A percentile compares a stretch with the other conserved stretches of the same genome.
Evolutionary conservation across 2,113 vertebrate genomes (phyloP).

Genomic region (Ascaphus truei): DNA sequence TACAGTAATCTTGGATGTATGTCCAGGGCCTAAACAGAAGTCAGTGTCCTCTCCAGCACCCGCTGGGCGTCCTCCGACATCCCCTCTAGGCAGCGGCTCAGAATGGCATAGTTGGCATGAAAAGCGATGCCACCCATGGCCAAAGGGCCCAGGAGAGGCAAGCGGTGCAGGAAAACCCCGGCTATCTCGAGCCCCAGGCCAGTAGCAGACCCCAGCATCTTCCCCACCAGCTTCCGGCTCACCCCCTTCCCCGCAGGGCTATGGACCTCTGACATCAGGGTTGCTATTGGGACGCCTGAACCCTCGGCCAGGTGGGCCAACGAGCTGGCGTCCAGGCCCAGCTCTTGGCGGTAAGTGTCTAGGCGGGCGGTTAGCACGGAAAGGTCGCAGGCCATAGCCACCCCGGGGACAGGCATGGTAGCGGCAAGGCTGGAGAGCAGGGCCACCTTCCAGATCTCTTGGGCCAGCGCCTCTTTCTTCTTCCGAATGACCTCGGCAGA

Average conservation of each 20-base stretch:
- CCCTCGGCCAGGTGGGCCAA: conserved; percentile 3
- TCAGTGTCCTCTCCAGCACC: not conserved
- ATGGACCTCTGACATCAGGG: conserved; percentile 21
- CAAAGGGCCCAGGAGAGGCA: conserved; percentile 46
- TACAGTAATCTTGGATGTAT: no score
- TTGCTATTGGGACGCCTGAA: conserved; percentile 40
- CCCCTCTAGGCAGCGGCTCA: conserved; percentile 50
- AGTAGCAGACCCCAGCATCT: conserved; percentile 41
- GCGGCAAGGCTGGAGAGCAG: conserved; percentile 36
- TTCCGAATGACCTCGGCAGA: conserved; percentile 8
- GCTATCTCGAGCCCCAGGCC: conserved; percentile 5
- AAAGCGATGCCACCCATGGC: conserved; percentile 27
- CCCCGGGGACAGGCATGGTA: conserved; percentile 2
- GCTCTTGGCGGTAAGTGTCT: conserved; percentile 43
- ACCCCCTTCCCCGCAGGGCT: conserved; percentile 36
- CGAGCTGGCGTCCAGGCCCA: conserved; percentile 44
- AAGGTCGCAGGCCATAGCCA: conserved; percentile 35
- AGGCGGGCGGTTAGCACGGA: conserved; percentile 42
- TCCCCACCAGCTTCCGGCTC: not conserved
- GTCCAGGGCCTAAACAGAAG: no score
- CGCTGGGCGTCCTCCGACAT: conserved; percentile 42
- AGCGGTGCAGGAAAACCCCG: conserved; percentile 40
- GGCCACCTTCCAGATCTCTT: conserved; percentile 37
- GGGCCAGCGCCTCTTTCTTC: conserved; percentile 48
- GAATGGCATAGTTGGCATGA: conserved; percentile 37